These are phyloP conservation scores for Eristalis arbustorum DNA, from an alignment of 2,888 invertebrate species.

Conservation along the genomic window DNA sequence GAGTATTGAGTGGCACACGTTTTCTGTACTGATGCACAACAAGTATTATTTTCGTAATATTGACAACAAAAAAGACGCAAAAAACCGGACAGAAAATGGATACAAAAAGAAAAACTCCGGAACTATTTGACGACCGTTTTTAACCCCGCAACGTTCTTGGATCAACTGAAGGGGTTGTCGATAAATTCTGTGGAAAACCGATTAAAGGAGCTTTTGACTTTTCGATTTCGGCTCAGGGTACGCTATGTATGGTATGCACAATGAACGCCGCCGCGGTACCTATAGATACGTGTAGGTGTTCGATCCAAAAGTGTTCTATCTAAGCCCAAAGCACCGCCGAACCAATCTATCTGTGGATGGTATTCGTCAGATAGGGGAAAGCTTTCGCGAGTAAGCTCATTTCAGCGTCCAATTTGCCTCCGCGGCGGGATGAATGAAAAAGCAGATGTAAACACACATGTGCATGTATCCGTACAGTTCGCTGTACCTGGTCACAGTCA, in stretches of 20 bases:
- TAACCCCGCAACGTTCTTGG: constrained; percentile 63
- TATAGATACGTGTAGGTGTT: constrained; percentile 62
- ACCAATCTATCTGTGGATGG: constrained; percentile 43
- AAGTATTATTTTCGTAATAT: not conserved
- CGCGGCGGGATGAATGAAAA: constrained; percentile 61
- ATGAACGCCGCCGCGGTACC: constrained; percentile 32
- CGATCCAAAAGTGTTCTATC: constrained; percentile 47
- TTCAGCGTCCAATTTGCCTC: constrained; percentile 28
- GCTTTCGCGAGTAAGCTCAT: constrained; percentile 51
- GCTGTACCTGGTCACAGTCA: constrained; percentile 41
- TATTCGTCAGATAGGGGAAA: constrained; percentile 23
- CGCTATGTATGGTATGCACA: constrained; percentile 45
- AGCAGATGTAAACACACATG: constrained; percentile 40
- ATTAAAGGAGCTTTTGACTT: constrained; percentile 63
- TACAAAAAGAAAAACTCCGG: constrained; percentile 52
- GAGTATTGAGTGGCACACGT: not conserved
- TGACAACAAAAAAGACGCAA: constrained; percentile 52
- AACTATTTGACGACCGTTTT: constrained; percentile 38
- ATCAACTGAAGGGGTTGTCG: constrained; percentile 66
- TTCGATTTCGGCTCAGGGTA: constrained; percentile 43
- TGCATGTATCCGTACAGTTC: not conserved
- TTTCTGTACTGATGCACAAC: not conserved
- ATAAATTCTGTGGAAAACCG: constrained; percentile 65
- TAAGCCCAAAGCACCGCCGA: constrained; percentile 31
- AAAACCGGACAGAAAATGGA: constrained; percentile 11